Base-by-base conservation (phyloP, 53 echinoderm and acorn worm genomes). In the Antedon mediterranea region DNA sequence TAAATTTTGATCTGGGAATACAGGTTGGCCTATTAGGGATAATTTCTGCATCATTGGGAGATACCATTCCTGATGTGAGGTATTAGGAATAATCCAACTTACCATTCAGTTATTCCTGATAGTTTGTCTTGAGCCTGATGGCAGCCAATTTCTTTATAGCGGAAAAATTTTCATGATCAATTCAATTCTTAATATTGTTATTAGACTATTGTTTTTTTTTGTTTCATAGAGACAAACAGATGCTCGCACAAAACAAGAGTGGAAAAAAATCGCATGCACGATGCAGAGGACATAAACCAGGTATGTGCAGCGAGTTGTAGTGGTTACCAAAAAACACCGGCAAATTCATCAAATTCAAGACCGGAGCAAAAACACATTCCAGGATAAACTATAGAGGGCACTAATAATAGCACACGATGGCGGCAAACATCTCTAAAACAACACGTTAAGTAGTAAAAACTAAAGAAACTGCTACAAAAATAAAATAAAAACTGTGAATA, bases 171-270 rank as follows among this genome's bases (percentile, higher is more conserved):
- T 57, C 57, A 57, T 18, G 57, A 57, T 57, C 57, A 57, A 57
- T 57, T 57, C 57, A 57, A 26, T 57, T 57, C 11, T 37, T 37
- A 37, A n/a, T n/a, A n/a, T n/a, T 41, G 41, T 57, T 23, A 57
- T 11, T 57, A 57, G 57, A 57, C 57, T 57, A 57, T 18, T 57
- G 57, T 57, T 57, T 13, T 18, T 57, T 6, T 57, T 57, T 57
- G 20, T 18, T 18, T 57, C 11, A 57, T 18, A 57, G 7, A 57
- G 23, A 57, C 57, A 57, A 57, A 57, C 3, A 57, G 57, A 57
- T 57, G 57, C 57, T 57, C 57, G 57, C 57, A 57, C 57, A 57
- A 57, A 57, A 57, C 57, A 57, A 57, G 57, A 57, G 57, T 57
- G 57, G 57, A 57, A 18, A 57, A 57, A 57, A 57, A 57, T 57